Base-by-base conservation (phyloP, 2,888 invertebrate genomes). In the Tachystola acroxantha region DNA sequence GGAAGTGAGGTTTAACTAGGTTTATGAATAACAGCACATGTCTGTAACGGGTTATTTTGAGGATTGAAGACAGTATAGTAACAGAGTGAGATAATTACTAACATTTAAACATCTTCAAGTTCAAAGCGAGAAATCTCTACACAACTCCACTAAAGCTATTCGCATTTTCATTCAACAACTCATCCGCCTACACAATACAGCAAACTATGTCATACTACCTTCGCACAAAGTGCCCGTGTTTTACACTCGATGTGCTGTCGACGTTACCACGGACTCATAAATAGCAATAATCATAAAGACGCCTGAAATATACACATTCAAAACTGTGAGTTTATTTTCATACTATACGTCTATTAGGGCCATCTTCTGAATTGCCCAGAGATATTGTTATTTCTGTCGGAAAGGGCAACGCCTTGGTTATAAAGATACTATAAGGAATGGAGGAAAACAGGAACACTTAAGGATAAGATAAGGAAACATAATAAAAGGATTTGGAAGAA, bases 291-390 rank as follows among this genome's bases (percentile, higher is more conserved):
- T 45, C 51, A 47, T 48, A 52, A 54, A 52, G 42, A 42, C 37
- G 39, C 40, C 19, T 36, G 32, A 22, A 27, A 44, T 39, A 38
- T 43, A 32, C 43, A 39, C 47, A 50, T 26, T 35, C 37, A 47
- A 52, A 42, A 40, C 19, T 31, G 25, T 7, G 38, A 37, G 45
- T 50, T 54, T 59, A 55, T 57, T 59, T 53, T 44, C 37, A 55
- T 53, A 48, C 49, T 45, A n/a, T n/a, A 40, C 42, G 39, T 43
- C 57, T 45, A 61, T 65, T 58, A 64, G 46, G 46, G 35, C 45
- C 48, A 57, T 55, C 52, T 46, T 47, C 42, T 53, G 61, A 60
- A 62, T 61, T 51, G 53, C 53, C 53, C 47, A 38, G 40, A 37
- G 44, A 50, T 51, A 47, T 42, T 33, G 39, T 52, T 59, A 58